Percentiles rank a stretch among this genome's conserved stretches.
These are phyloP conservation scores for Cerastoderma edule DNA, from an alignment of 2,888 invertebrate genomes.

Conservation along the genomic window DNA sequence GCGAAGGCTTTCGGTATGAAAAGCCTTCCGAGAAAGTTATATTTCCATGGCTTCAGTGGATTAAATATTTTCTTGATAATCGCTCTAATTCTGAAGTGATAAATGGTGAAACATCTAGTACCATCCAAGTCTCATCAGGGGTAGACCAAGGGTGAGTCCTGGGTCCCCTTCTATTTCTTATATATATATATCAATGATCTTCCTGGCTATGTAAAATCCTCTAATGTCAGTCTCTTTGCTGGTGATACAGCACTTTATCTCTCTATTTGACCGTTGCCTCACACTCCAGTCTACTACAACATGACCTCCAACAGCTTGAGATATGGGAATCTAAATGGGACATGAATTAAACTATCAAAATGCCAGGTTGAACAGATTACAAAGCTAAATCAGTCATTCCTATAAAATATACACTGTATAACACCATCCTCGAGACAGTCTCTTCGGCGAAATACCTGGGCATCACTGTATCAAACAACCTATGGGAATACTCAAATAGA, in stretches of 20 bases:
- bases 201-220: background rate
- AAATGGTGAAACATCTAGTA: too few relatives aligned
- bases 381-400: too few relatives aligned
- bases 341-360: constrained; percentile 31
- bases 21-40: constrained; percentile 8
- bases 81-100: constrained; percentile 13
- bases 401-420: constrained; percentile 25
- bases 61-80: constrained; percentile 25
- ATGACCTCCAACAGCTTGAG: constrained; percentile 21
- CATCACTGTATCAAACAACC: constrained; percentile 24
- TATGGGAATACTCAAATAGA: constrained; percentile 32
- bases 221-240: constrained; percentile 16
- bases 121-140: constrained; percentile 24
- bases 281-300: constrained; percentile 12
- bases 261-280: background rate
- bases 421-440: constrained; percentile 11
- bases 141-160: constrained; percentile 25
- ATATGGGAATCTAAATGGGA: constrained; percentile 29
- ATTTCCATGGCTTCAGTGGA: constrained; percentile 20
- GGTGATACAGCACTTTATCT: constrained; percentile 25
- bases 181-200: constrained; percentile 35
- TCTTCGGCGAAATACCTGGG: constrained; percentile 28
- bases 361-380: constrained; percentile 24
- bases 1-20: constrained; percentile 28
- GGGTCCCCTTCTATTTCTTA: constrained; percentile 21